Conservation (phyloP, 1,140 invertebrate species). For the Pseudachorutes palmiensis region DNA sequence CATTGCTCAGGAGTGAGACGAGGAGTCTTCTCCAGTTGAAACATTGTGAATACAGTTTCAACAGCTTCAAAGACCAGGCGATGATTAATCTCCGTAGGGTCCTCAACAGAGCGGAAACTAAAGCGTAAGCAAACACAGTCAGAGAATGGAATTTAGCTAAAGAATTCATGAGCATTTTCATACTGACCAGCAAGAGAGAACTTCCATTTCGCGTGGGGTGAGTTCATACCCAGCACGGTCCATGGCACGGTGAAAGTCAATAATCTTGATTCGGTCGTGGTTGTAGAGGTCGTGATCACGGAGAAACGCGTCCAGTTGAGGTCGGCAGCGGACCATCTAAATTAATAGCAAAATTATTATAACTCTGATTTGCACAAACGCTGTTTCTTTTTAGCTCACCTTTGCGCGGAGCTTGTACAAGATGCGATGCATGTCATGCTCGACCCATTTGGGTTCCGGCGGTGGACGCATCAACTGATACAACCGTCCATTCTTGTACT, state of each 20-base stretch:
- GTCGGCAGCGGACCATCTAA: constrained; percentile 30
- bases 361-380: not conserved
- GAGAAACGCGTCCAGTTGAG: constrained; percentile 33
- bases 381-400: constrained; percentile 21
- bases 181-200: constrained; percentile 35
- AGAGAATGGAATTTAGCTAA: not conserved
- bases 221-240: constrained; percentile 34
- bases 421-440: constrained; percentile 35
- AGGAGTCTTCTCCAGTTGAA: constrained; percentile 54
- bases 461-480: constrained; percentile 28
- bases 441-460: constrained; percentile 32
- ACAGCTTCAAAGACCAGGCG: constrained; percentile 53
- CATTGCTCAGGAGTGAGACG: constrained; percentile 44
- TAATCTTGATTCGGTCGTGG: constrained; percentile 35
- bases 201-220: constrained; percentile 36
- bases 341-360: too few species aligned
- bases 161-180: not conserved
- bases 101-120: constrained; percentile 35
- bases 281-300: constrained; percentile 29
- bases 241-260: constrained; percentile 36
- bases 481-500: constrained; percentile 34
- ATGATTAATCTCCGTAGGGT: constrained; percentile 33
- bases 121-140: constrained; percentile 1
- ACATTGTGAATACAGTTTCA: constrained; percentile 57
- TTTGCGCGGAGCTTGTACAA: constrained; percentile 36